A percentile compares a stretch with the other conserved stretches of the same genome.
Conservation (phyloP, 2,888 invertebrate species). For the Eilema depressum region DNA sequence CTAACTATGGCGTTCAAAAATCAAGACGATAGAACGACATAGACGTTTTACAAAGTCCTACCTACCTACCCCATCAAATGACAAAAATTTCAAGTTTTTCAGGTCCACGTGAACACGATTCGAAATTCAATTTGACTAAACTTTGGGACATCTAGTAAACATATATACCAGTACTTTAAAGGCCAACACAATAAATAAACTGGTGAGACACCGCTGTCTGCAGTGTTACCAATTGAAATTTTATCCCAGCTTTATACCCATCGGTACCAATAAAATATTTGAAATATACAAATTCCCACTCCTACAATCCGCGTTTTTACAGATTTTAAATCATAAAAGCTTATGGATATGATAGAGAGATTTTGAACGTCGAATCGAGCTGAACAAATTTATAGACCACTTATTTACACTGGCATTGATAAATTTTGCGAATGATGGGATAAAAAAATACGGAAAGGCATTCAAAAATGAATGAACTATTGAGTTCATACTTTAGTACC, state of each 20-base stretch:
- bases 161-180: conserved; percentile 65
- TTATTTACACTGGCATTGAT: background rate
- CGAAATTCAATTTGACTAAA: background rate
- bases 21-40: too few relatives aligned
- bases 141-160: conserved; percentile 54
- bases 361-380: conserved; percentile 27
- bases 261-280: conserved; percentile 78
- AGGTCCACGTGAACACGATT: background rate
- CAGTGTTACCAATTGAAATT: conserved; percentile 83
- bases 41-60: too few relatives aligned
- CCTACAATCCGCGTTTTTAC: conserved; percentile 36
- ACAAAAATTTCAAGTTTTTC: too few relatives aligned
- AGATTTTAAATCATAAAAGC: conserved; percentile 72
- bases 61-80: too few relatives aligned
- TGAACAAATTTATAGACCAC: conserved; percentile 5
- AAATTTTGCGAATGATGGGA: background rate
- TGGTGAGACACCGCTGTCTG: conserved; percentile 80
- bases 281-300: conserved; percentile 76
- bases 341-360: conserved; percentile 57
- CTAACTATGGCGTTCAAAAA: too few relatives aligned
- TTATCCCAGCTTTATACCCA: conserved; percentile 82
- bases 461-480: background rate
- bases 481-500: background rate
- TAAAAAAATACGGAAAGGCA: background rate
- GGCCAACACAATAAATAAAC: conserved; percentile 83